Percentiles rank a stretch among this genome's conserved stretches.
phyloP scores from a whole-genome alignment of 2,113 vertebrate genomes.

The Paramormyrops kingsleyae region DNA sequence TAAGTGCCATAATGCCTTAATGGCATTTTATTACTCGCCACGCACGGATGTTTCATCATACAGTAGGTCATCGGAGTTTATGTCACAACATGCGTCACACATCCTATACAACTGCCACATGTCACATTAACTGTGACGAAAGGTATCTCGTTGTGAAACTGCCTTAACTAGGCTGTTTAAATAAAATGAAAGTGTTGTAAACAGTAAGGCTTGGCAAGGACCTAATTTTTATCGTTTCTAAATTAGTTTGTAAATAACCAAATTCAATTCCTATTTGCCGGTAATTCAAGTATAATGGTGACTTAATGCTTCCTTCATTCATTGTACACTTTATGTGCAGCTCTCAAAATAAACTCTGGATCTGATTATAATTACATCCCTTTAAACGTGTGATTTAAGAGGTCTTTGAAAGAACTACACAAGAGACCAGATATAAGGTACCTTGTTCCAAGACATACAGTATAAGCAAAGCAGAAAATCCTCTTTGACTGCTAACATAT shows the following conservation, averaged over 20 bases:
- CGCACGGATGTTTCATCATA: background rate
- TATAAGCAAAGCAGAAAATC: background rate
- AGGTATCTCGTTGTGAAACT: background rate
- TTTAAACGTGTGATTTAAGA: background rate
- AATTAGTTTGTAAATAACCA: background rate
- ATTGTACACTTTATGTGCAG: background rate
- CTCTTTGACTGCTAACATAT: background rate
- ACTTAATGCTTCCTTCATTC: background rate
- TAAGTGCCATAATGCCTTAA: background rate
- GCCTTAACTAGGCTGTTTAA: background rate
- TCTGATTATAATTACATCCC: background rate
- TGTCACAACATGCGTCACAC: background rate
- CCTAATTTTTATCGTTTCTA: background rate
- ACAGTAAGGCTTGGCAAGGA: background rate
- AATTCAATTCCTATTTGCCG: background rate
- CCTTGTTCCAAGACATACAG: background rate
- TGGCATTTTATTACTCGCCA: background rate
- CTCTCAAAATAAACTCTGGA: background rate
- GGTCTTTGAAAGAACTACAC: background rate
- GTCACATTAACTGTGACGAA: background rate
- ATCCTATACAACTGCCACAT: background rate
- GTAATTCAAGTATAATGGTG: background rate
- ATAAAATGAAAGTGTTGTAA: background rate
- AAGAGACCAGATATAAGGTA: background rate
- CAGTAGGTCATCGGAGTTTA: background rate